These are phyloP conservation scores for Oryzias woworae DNA, from an alignment of 2,113 vertebrate genomes.

Conservation along the genomic window DNA sequence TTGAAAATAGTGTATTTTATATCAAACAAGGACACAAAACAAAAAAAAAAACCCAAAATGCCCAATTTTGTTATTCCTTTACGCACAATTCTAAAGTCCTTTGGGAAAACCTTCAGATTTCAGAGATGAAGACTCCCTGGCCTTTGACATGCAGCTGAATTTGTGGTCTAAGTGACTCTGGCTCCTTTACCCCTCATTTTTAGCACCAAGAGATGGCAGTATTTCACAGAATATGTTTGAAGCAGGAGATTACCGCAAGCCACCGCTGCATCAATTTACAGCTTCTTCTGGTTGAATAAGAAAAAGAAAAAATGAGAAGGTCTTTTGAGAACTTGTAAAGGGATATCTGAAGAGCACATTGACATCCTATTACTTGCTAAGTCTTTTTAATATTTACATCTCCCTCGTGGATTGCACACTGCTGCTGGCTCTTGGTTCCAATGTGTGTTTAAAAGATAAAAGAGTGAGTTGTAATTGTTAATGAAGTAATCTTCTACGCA, in stretches of 20 bases:
- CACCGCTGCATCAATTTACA: conserved; percentile 54
- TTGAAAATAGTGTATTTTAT: not conserved
- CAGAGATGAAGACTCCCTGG: conserved; percentile 25
- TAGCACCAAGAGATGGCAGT: conserved; percentile 91
- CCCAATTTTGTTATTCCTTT: conserved; percentile 2
- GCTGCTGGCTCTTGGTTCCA: conserved; percentile 42
- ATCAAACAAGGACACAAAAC: not conserved
- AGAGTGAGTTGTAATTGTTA: conserved; percentile 56
- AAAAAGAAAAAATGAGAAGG: conserved; percentile 38
- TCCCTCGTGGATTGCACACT: conserved; percentile 48
- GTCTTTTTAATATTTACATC: conserved; percentile 58
- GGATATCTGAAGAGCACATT: conserved; percentile 65
- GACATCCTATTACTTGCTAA: conserved; percentile 49
- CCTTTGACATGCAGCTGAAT: conserved; percentile 42
- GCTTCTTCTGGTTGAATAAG: conserved; percentile 61
- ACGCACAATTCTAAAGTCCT: not conserved
- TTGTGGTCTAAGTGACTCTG: conserved; percentile 9
- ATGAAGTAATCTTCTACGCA: conserved; percentile 43
- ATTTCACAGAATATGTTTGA: conserved; percentile 86
- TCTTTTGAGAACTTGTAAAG: conserved; percentile 67
- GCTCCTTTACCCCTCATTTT: conserved; percentile 2
- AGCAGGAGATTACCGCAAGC: conserved; percentile 41
- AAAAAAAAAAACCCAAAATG: not conserved
- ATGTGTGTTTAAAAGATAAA: conserved; percentile 58
- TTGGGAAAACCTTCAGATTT: conserved; percentile 2